Conservation (phyloP, 2,888 invertebrate genomes). For the Ectemnius cavifrons region DNA sequence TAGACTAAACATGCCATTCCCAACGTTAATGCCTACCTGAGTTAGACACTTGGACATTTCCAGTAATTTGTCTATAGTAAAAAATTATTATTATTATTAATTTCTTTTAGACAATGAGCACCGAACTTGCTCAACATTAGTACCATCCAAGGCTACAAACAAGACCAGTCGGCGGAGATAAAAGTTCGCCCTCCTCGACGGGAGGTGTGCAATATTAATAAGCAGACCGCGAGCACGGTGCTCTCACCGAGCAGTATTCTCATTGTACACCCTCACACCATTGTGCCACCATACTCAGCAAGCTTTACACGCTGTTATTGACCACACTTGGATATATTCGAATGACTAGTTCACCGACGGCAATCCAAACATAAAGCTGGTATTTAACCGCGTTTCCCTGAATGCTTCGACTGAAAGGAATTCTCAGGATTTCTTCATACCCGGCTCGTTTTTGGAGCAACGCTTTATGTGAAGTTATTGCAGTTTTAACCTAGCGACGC, state of each 20-base stretch:
- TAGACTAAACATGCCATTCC: no score
- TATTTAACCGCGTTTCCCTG: no score
- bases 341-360: background rate
- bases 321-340: conserved; percentile 19
- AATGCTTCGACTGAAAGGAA: no score
- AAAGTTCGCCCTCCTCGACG: conserved; percentile 40
- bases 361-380: no score
- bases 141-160: background rate
- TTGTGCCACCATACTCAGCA: conserved; percentile 24
- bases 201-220: conserved; percentile 48
- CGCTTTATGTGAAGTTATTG: no score
- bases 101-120: no score
- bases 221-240: conserved; percentile 17
- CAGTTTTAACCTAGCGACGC: no score
- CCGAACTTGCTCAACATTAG: conserved; percentile 23
- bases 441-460: no score
- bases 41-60: conserved; percentile 17
- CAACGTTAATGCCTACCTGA: conserved; percentile 6
- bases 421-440: no score
- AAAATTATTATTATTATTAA: no score
- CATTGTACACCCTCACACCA: conserved; percentile 25
- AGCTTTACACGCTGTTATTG: conserved; percentile 33
- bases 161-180: conserved; percentile 30
- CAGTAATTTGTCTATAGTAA: no score
- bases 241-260: background rate